phyloP scores from a whole-genome alignment of 2,113 vertebrate species.

The Alligator sinensis region DNA sequence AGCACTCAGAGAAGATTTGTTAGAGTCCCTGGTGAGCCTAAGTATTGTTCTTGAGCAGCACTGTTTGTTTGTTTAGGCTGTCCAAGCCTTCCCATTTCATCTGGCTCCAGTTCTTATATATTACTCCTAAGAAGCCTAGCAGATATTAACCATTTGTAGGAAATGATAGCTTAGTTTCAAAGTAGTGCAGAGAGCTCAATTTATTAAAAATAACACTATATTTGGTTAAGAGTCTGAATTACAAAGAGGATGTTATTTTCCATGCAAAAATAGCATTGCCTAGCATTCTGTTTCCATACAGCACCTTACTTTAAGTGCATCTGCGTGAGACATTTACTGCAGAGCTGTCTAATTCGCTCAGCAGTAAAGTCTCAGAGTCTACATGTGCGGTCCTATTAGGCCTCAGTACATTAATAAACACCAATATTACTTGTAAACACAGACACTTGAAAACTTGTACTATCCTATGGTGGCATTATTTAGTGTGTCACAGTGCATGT shows the following conservation, averaged over 20 bases:
- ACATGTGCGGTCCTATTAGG: too few relatives aligned
- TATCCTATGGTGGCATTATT: too few relatives aligned
- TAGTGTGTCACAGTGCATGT: too few relatives aligned
- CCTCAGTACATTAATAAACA: too few relatives aligned
- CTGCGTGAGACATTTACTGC: too few relatives aligned
- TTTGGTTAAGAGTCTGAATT: background rate
- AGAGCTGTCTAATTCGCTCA: too few relatives aligned
- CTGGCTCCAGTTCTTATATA: background rate
- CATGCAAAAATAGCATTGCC: background rate
- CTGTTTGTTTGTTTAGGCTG: conserved; percentile 38
- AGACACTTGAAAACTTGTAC: too few relatives aligned
- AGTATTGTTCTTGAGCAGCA: conserved; percentile 17
- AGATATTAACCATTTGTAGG: background rate
- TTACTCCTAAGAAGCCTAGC: background rate
- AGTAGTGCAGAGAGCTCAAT: background rate
- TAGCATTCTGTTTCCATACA: background rate
- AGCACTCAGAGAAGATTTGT: conserved; percentile 48
- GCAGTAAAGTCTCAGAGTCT: too few relatives aligned
- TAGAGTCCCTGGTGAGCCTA: conserved; percentile 20
- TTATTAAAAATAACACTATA: background rate
- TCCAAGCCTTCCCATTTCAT: conserved; percentile 17
- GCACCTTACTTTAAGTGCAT: too few relatives aligned
- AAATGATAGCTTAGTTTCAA: background rate
- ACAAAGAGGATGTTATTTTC: background rate
- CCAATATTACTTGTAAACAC: too few relatives aligned